Evolutionary conservation across 2,113 vertebrate genomes (phyloP), one percentile per base, ranked within the genome.

Genomic region (Plectropomus leopardus): DNA sequence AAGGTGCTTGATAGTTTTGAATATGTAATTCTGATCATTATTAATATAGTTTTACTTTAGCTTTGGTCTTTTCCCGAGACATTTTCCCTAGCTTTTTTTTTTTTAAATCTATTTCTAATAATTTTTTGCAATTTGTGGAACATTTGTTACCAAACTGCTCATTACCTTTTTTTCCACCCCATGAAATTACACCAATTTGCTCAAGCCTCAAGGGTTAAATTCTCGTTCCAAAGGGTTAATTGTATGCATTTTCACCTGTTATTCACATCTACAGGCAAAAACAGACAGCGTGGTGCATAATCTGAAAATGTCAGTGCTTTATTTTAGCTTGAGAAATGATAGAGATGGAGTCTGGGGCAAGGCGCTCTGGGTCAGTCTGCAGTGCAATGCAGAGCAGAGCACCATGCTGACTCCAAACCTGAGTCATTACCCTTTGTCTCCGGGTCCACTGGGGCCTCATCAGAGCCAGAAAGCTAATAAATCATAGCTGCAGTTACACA

Each of bases 361-460:
- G 71, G 84, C 50, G 32, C 59, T 23, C 11, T 24, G 71, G 82
- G 83, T 85, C 82, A 79, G 60, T 78, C 75, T 84, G 88, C 91
- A 82, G 78, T 54, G 71, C 19, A 17, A 50, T 82, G 83, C 75
- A 73, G 76, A 78, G 70, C 69, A 74, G 15, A 78, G 82, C 70
- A 58, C 32, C 63, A 53, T 11, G 72, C 83, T 85, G 88, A 84
- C 85, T 87, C 71, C 55, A 82, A 65, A 82, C 78, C 84, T 89
- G 87, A 92, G 88, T 88, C 89, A 88, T 54, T 84, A 78, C 44
- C 76, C 84, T 83, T 88, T 88, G 76, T 89, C 84, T 84, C 48
- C 21, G 19, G 59, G 67, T 78, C 78, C 54, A 61, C 64, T 24
- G 28, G 71, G 81, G 71, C 59, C 48, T 15, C 1, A 0, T n/a